Evolutionary conservation across 2,113 vertebrate species (phyloP), one percentile per base, ranked within the genome.

Genomic region (Hipposideros armiger): DNA sequence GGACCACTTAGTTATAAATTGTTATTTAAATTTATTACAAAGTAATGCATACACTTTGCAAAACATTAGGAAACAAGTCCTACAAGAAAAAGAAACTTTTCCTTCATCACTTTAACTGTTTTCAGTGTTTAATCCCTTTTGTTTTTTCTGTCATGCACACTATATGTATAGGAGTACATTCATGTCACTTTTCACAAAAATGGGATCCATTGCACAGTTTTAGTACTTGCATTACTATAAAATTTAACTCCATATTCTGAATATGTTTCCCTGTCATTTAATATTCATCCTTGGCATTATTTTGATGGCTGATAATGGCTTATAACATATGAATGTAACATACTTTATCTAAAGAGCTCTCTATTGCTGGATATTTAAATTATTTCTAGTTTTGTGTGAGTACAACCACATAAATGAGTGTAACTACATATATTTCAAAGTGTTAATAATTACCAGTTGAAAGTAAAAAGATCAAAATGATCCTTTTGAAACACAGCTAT

Each of bases 161-260:
- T 50, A 32, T 66, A 10, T 14, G 66, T 72, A 54, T 15, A 50
- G 10, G 47, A 50, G 47, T 50, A 78, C 4, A 74, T n/a, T 96
- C 26, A 0, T 84, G 42, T 5, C 5, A 69, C 28, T 73, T 90
- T 86, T 67, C 64, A 84, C 50, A 81, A 95, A 95, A 87, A 40
- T 36, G 58, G 20, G 47, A 66, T 32, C 4, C 6, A 74, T 78
- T 47, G n/a, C 47, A 36, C 32, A 26, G 13, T 67, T 77, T 92
- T 56, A 36, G 15, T 28, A 15, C 22, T 62, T 78, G 22, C 10
- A 58, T 77, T 58, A 56, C 60, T 95, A 80, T 81, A 66, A 22
- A 93, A 86, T 76, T 87, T 58, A 90, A 52, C 11, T 90, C 20
- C 8, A 64, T 64, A 87, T 89, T 87, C 9, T 62, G 89, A 67